Evolutionary conservation across 2,888 invertebrate species (phyloP).

Genomic region (Acanthococcus lagerstroemiae): DNA sequence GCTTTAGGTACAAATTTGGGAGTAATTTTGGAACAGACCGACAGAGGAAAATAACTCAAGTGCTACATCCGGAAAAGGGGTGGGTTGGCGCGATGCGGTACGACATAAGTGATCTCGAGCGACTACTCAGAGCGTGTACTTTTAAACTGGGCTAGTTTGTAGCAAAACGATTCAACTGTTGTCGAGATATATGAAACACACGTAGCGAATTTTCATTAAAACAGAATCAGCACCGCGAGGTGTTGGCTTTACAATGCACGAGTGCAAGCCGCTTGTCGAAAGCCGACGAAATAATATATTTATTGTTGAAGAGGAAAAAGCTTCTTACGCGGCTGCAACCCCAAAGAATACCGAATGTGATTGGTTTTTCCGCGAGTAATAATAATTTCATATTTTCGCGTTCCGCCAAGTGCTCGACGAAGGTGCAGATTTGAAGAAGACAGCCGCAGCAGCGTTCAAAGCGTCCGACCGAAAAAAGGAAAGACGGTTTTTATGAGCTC

Average conservation of each 20-base stretch:
- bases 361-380: conserved; percentile 12
- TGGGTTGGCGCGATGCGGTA: too few relatives aligned
- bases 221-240: neutral
- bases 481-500: conserved; percentile 26
- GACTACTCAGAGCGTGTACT: too few relatives aligned
- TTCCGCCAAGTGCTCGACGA: neutral
- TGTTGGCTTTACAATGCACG: neutral
- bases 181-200: neutral
- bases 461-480: conserved; percentile 6
- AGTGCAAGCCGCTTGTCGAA: neutral
- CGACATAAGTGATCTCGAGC: too few relatives aligned
- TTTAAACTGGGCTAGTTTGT: too few relatives aligned
- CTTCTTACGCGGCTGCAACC: conserved; percentile 18
- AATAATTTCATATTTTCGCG: conserved; percentile 3
- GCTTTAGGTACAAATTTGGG: too few relatives aligned
- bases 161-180: too few relatives aligned
- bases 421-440: neutral
- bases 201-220: neutral
- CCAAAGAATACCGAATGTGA: conserved; percentile 18
- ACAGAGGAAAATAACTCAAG: too few relatives aligned
- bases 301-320: neutral
- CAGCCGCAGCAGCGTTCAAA: neutral
- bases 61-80: too few relatives aligned
- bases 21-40: too few relatives aligned
- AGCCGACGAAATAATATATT: neutral